Base-by-base conservation (phyloP, 2,888 invertebrate species). In the Catotricha subobsoleta region DNA sequence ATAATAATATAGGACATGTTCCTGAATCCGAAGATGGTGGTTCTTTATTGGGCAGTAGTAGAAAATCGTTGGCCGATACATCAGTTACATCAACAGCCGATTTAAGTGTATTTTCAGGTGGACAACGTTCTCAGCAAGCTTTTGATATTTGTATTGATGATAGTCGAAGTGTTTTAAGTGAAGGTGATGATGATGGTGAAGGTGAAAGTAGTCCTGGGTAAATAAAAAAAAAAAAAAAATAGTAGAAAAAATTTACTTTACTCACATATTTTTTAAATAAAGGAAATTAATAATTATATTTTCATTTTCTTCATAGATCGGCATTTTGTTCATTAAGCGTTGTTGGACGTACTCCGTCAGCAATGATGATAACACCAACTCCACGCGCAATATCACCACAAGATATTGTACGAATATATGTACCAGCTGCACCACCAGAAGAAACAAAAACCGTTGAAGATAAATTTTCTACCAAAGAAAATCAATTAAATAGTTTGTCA, bases 71-170 rank as follows among this genome's bases (percentile, higher is more conserved):
- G 45, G 82, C 83, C 15, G 83, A 82, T 56, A 84, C 83, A 18
- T 81, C 81, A 51, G 80, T 83, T 40, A 84, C 83, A 23, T 83
- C 82, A 39, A 83, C 83, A 1, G 82, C 83, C 1, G 82, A 83
- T 58, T 67, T 83, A 44, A 80, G 80, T 50, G 80, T 82, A 48
- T 80, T 83, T 63, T 80, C 79, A 16, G 74, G 75, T 52, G 79
- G 49, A n/a, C 49, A 48, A 45, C 37, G 47, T 37, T 49, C 49
- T n/a, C 48, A 49, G 39, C 49, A 48, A 30, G 39, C 43, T 6
- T 46, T 43, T 41, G 50, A 49, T 39, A 48, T 48, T 15, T 46
- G 46, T 39, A 39, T 44, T 6, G 48, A 49, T 36, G 48, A 50
- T 46, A 36, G 19, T 20, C 45, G 41, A 36, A 48, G 46, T 41